Conservation (phyloP, 2,797 vertebrate species). For the Podargus strigoides region DNA sequence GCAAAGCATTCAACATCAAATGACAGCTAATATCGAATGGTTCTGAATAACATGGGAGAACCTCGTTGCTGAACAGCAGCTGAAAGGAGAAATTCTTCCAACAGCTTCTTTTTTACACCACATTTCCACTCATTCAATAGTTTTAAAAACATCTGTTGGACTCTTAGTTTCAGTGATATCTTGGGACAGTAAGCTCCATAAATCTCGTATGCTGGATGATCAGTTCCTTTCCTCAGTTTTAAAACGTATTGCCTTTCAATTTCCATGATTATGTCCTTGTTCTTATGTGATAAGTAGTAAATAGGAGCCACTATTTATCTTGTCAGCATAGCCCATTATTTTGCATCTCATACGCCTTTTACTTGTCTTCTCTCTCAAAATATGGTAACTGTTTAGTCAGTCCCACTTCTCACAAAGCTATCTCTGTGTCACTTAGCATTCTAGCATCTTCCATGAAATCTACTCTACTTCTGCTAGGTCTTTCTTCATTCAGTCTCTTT, state of each 20-base stretch:
- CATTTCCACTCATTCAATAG: not conserved
- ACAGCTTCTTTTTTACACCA: not conserved
- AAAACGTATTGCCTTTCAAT: conserved; percentile 15
- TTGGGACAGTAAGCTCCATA: not conserved
- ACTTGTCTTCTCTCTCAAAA: not conserved
- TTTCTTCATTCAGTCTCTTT: not conserved
- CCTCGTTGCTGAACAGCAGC: not conserved
- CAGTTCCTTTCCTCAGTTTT: not conserved
- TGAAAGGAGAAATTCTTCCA: not conserved
- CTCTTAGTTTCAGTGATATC: not conserved
- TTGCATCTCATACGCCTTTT: not conserved
- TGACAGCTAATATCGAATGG: not conserved
- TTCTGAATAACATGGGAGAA: not conserved
- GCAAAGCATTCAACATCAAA: not conserved
- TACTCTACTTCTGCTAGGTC: not conserved
- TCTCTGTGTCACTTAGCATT: not conserved
- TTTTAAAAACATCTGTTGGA: not conserved
- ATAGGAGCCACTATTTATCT: not conserved
- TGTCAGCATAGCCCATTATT: conserved; percentile 10
- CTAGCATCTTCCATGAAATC: not conserved
- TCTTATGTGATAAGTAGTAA: not conserved
- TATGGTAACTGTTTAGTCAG: not conserved
- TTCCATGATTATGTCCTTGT: conserved; percentile 23
- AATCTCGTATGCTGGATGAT: not conserved
- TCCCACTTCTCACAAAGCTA: not conserved